Base-by-base conservation (phyloP, 1,140 invertebrate genomes). In the Bombus waltoni region DNA sequence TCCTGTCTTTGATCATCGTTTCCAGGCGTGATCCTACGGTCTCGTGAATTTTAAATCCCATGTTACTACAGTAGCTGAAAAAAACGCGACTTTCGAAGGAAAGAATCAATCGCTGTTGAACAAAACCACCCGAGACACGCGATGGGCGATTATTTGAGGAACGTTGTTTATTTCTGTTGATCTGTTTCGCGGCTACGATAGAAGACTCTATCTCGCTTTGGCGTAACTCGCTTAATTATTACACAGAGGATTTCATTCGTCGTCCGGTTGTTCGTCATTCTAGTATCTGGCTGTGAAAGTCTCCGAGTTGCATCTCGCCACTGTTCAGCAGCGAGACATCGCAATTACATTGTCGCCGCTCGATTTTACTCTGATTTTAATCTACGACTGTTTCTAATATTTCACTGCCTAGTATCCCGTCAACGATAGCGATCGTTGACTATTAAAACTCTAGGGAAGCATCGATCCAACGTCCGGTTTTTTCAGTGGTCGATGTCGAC, bases 331-430 rank as follows among this genome's bases (percentile, higher is more conserved):
- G 6, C 40, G 9, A 18, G 11, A 2, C 70, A 25, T 9, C 47
- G 38, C 32, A 53, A 81, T 62, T 59, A 62, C 32, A 65, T 73
- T 32, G n/a, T 8, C 13, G 38, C 57, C 44, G 32, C 53, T 18
- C 70, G 53, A 57, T 81, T 73, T 72, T 53, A 73, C 80, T 35
- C 53, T 47, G 70, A 6, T 62, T 72, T 40, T n/a, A 71, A 62
- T 81, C 73, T 81, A 81, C 80, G 70, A 81, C 53, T 81, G 70
- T 81, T 25, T 73, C 70, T 62, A 47, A 35, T 65, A 65, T 47
- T 82, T 75, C 38, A 66, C 42, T 75, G 10, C 32, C 15, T 13
- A 11, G 40, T n/a, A 35, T 35, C 3, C 1, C 25, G 66, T 40
- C 57, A 18, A 40, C 6, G 59, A 47, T 73, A 57, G 10, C 32